A percentile compares a stretch with the other conserved stretches of the same genome.
These are phyloP conservation scores for Astreopora myriophthalma DNA, from an alignment of 64 coral and sea anemone species.

Conservation along the genomic window DNA sequence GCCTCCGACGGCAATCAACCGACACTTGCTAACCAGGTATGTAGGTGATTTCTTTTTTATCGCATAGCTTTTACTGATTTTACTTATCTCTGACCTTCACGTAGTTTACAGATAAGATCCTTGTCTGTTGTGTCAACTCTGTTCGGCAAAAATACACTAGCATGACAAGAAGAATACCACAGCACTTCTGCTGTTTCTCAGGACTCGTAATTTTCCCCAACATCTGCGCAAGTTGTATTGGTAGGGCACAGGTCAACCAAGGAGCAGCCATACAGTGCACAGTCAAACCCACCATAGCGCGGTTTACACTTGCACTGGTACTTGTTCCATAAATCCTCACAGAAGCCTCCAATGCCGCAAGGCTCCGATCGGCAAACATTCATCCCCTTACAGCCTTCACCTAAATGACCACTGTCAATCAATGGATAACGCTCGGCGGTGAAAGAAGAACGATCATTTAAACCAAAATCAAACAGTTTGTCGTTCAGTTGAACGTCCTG, in stretches of 20 bases:
- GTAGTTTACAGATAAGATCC: too few species aligned
- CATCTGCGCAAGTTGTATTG: slow-evolving; percentile 72
- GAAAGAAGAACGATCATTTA: not conserved
- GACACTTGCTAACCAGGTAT: too few species aligned
- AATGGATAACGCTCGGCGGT: not conserved
- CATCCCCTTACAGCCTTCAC: slow-evolving; percentile 75
- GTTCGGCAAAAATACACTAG: too few species aligned
- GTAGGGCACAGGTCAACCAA: slow-evolving; percentile 74
- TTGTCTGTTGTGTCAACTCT: too few species aligned
- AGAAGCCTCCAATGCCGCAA: slow-evolving; percentile 73
- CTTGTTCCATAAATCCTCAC: slow-evolving; percentile 85
- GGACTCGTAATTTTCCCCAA: slow-evolving; percentile 83
- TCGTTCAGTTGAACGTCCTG: slow-evolving; percentile 79
- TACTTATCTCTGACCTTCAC: too few species aligned
- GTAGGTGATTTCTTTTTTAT: too few species aligned
- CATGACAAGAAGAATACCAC: too few species aligned
- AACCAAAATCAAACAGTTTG: slow-evolving; percentile 76
- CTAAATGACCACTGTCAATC: not conserved
- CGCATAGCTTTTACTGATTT: too few species aligned
- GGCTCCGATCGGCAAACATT: slow-evolving; percentile 64
- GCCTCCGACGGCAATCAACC: too few species aligned
- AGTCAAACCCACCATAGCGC: slow-evolving; percentile 81
- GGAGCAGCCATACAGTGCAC: slow-evolving; percentile 85
- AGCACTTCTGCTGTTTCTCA: too few species aligned
- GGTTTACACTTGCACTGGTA: slow-evolving; percentile 79